Base-by-base conservation (phyloP, 2,797 vertebrate genomes). In the Sebastiscus albofasciatus region DNA sequence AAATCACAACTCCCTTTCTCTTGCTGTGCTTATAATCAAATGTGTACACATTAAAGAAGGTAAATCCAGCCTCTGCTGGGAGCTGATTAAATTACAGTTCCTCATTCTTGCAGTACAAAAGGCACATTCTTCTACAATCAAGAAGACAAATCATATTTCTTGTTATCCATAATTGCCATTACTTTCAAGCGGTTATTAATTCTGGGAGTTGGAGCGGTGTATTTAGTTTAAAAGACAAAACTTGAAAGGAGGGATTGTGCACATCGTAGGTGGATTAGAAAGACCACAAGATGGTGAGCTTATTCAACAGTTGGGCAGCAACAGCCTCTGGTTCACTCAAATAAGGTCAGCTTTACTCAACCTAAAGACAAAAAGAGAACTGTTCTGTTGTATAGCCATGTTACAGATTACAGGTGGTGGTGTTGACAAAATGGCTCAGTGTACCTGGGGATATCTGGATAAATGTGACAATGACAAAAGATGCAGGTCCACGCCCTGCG, bases 21-120 rank as follows among this genome's bases (percentile, higher is more conserved):
- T 83, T 58, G 73, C 82, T 91, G 84, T 81, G 87, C 54, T 82
- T 75, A 49, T 87, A 89, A 88, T 90, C 60, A 88, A 89, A 86
- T 66, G 70, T 84, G 80, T 64, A 61, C 76, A 83, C 64, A 69
- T 80, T 70, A 74, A 76, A 87, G 70, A 87, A 81, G 46, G 33
- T 86, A 90, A 91, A 84, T 84, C 72, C 76, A 84, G 61, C 82
- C 34, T 62, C 78, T 81, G 73, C 67, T 68, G 67, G 61, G 73
- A 83, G 74, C 68, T 61, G 71, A 88, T 67, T 81, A 66, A 77
- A 83, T 64, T 73, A 67, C 27, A 70, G 27, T 71, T 71, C 42
- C 73, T 77, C 65, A 68, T 79, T 87, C 64, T 59, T 77, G 58
- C 20, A 22, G 18, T 55, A 68, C 22, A 83, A 42, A 65, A 16